Conservation (phyloP, 2,797 vertebrate species). For the Sciurus vulgaris region DNA sequence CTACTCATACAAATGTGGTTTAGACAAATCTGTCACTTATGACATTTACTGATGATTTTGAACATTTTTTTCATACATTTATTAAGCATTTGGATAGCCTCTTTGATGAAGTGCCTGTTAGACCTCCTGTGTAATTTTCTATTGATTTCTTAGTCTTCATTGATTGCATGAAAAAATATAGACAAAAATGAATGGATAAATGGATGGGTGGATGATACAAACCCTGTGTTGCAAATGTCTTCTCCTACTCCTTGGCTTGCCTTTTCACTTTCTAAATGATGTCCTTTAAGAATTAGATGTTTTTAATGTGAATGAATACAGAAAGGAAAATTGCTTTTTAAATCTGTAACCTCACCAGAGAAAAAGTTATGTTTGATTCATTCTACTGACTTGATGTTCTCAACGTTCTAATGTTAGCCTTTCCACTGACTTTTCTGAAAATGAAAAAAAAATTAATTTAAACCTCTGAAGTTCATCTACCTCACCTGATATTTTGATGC, state of each 20-base stretch:
- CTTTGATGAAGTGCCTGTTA: neutral
- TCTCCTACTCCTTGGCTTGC: neutral
- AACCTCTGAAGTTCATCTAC: neutral
- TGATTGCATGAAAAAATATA: neutral
- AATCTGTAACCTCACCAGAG: too few species aligned
- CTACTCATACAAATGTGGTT: neutral
- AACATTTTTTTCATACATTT: neutral
- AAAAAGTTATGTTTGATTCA: too few species aligned
- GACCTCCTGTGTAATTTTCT: neutral
- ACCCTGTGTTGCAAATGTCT: neutral
- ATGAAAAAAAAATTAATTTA: neutral
- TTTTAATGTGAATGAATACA: neutral
- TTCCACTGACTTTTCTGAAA: neutral
- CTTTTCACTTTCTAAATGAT: neutral
- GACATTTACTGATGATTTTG: neutral
- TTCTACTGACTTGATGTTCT: neutral
- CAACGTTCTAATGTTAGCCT: neutral
- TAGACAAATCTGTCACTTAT: neutral
- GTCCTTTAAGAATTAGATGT: neutral
- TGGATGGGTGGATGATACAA: neutral
- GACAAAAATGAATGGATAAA: neutral
- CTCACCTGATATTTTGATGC: neutral
- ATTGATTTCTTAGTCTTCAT: neutral
- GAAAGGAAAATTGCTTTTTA: too few species aligned
- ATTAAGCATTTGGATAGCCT: neutral